Conservation (phyloP, 2,888 invertebrate genomes). For the Euplagia quadripunctaria region DNA sequence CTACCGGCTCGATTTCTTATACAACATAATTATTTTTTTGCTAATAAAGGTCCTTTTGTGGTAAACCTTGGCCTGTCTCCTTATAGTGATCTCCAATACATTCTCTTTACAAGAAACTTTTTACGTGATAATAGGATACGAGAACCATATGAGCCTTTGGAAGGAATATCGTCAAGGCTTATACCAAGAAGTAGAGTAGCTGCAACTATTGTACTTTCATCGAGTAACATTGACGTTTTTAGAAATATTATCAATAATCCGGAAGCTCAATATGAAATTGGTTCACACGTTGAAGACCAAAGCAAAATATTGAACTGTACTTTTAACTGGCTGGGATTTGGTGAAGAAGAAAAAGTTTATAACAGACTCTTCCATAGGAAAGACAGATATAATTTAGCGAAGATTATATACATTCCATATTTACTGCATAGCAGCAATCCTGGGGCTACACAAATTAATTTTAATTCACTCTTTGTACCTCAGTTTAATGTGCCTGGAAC, state of each 20-base stretch:
- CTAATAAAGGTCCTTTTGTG: constrained; percentile 96
- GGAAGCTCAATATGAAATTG: constrained; percentile 96
- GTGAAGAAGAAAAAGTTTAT: constrained; percentile 91
- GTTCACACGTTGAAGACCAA: constrained; percentile 97
- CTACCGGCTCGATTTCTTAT: constrained; percentile 91
- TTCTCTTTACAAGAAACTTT: constrained; percentile 95
- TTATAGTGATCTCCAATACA: constrained; percentile 93
- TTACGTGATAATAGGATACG: constrained; percentile 94
- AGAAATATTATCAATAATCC: constrained; percentile 97
- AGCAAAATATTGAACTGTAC: constrained; percentile 97
- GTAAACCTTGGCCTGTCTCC: constrained; percentile 95
- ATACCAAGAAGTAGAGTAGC: constrained; percentile 97
- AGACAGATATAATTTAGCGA: constrained; percentile 97
- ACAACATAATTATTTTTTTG: constrained; percentile 95
- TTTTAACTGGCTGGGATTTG: constrained; percentile 96
- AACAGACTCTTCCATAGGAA: constrained; percentile 93
- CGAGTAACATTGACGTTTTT: constrained; percentile 95
- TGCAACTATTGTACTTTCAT: constrained; percentile 96
- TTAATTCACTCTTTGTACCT: constrained; percentile 92
- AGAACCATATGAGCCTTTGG: constrained; percentile 93
- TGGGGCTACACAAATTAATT: constrained; percentile 93
- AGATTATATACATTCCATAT: constrained; percentile 96
- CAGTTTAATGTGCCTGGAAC: constrained; percentile 91
- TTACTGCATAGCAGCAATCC: constrained; percentile 96
- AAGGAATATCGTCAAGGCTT: constrained; percentile 90